Base-by-base conservation (phyloP, 2,113 vertebrate species). In the Labeo rohita region DNA sequence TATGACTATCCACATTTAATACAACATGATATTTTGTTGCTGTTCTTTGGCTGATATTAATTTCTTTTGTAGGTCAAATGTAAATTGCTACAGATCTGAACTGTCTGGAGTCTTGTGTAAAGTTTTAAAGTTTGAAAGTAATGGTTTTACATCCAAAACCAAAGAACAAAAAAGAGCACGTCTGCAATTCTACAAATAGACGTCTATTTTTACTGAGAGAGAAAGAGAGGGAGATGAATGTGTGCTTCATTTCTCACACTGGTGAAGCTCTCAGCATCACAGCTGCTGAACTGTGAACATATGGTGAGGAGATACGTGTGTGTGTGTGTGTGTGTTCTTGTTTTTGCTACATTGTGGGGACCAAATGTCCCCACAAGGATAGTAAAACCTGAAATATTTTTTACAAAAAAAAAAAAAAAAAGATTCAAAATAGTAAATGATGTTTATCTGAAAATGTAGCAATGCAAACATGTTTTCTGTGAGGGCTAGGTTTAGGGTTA, bases 141-240 rank as follows among this genome's bases (percentile, higher is more conserved):
- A 56, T 56, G 52, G 28, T 54, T 78, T 78, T 11, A 39, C 76
- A 8, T 23, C 72, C 39, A 49, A 78, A 54, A 59, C 76, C 49
- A 50, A 76, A 28, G 12, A 9, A 52, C 13, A 16, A 50, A 50
- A 50, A 54, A 39, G 47, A 78, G 9, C 75, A 39, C 59, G 34
- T 56, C 16, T 78, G 34, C 5, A 10, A 59, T 78, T 56, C 76
- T 59, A 39, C 52, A 75, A 83, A 28, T 76, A 77, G 63, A 23
- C 5, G 1, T n/a, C 86, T 49, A 61, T 59, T 78, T 84, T 72
- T 79, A 83, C 50, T 61, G 75, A 54, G 8, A 76, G 47, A 77
- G 36, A 80, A 18, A 80, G 77, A 80, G 21, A 61, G 34, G 7
- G 49, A 16, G 28, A 15, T 8, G 34, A 10, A 47, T n/a, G 43